A percentile compares a stretch with the other conserved stretches of the same genome.
phyloP scores from a whole-genome alignment of 64 coral and sea anemone genomes.

The Cladopsammia gracilis region DNA sequence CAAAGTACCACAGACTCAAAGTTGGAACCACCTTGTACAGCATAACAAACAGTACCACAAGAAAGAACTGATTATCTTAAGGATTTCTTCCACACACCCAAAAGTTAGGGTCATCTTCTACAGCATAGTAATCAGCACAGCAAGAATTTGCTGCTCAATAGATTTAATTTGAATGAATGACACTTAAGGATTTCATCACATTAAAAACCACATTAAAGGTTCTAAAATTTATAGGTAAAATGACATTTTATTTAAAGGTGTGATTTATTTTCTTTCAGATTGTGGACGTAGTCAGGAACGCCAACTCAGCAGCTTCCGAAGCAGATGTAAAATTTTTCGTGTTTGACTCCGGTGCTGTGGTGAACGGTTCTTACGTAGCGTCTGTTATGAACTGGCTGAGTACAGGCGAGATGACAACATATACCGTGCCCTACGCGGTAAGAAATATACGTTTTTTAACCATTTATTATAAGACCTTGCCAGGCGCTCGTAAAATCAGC shows the following conservation, averaged over 20 bases:
- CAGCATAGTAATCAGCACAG: too few relatives aligned
- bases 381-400: slow-evolving; percentile 78
- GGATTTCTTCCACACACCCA: too few relatives aligned
- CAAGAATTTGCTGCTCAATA: too few relatives aligned
- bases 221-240: too few relatives aligned
- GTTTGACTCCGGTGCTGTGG: slow-evolving; percentile 78
- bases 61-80: neutral
- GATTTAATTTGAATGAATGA: too few relatives aligned
- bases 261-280: slow-evolving; percentile 40
- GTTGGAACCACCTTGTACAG: neutral
- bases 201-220: too few relatives aligned
- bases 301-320: neutral
- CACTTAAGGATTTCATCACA: too few relatives aligned
- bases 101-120: too few relatives aligned
- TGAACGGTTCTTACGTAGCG: slow-evolving; percentile 72
- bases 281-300: slow-evolving; percentile 1
- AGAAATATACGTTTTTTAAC: too few relatives aligned
- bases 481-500: too few relatives aligned
- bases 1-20: too few relatives aligned
- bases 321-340: slow-evolving; percentile 87
- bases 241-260: neutral
- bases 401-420: slow-evolving; percentile 71
- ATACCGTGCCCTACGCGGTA: slow-evolving; percentile 85
- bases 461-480: too few relatives aligned
- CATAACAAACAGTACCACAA: neutral